Percentiles rank a stretch among this genome's conserved stretches.
Conservation (phyloP, 2,113 vertebrate species). For the Brachyistius frenatus region DNA sequence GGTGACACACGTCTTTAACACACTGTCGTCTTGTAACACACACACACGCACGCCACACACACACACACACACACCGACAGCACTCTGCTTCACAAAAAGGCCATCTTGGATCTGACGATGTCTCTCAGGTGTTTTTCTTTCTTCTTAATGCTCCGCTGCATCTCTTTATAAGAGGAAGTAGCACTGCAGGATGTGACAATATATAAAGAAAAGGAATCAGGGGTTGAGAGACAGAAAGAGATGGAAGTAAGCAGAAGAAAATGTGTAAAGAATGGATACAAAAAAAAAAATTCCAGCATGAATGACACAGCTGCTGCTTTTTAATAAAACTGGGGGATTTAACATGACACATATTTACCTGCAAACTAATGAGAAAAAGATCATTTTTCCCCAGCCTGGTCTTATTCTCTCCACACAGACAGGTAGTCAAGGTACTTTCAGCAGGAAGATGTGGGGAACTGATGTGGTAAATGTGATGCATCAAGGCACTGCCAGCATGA, state of each 20-base stretch:
- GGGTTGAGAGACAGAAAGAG: background rate
- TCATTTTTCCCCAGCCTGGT: too few relatives aligned
- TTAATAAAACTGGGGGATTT: background rate
- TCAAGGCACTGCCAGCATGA: too few relatives aligned
- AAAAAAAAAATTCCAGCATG: background rate
- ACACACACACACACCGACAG: slow-evolving; percentile 5
- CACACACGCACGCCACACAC: slow-evolving; percentile 32
- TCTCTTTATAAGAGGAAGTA: slow-evolving; percentile 30
- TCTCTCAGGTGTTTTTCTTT: slow-evolving; percentile 25
- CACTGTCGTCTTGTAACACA: slow-evolving; percentile 35
- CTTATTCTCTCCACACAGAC: too few relatives aligned
- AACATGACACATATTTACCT: background rate
- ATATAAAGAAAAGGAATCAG: background rate
- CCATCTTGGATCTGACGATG: slow-evolving; percentile 41
- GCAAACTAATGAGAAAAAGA: background rate
- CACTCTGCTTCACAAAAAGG: slow-evolving; percentile 49
- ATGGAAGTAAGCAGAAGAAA: background rate
- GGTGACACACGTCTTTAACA: slow-evolving; percentile 63
- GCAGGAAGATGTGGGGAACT: too few relatives aligned
- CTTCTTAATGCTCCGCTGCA: slow-evolving; percentile 6
- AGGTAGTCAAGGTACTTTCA: too few relatives aligned
- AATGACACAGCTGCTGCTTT: background rate
- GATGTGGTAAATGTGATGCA: too few relatives aligned
- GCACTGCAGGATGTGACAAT: background rate
- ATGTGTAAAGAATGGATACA: background rate